Evolutionary conservation across 2,797 vertebrate species (phyloP).

Genomic region (Aselliscus stoliczkanus): DNA sequence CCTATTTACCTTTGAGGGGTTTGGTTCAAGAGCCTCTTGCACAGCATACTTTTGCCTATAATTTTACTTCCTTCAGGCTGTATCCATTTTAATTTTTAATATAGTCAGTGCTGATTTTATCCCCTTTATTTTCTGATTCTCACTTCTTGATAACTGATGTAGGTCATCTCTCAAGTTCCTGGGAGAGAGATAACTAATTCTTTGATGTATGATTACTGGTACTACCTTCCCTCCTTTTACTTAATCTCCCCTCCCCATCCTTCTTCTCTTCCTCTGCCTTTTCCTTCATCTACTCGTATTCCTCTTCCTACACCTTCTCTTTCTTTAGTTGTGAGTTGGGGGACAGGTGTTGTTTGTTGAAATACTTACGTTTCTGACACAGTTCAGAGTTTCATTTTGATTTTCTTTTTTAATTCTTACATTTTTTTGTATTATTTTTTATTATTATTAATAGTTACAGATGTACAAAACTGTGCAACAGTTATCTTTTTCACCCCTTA

Average conservation of each 20-base stretch:
- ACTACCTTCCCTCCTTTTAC: neutral
- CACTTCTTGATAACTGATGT: neutral
- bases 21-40: neutral
- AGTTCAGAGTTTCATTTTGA: neutral
- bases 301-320: neutral
- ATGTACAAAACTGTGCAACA: too few relatives aligned
- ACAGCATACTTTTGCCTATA: neutral
- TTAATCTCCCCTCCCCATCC: neutral
- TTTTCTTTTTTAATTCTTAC: neutral
- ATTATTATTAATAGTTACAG: too few relatives aligned
- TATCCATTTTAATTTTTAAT: constrained; percentile 9
- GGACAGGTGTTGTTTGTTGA: neutral
- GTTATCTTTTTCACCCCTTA: too few relatives aligned
- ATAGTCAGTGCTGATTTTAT: neutral
- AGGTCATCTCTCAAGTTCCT: neutral
- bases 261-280: neutral
- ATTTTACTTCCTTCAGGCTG: neutral
- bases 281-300: neutral
- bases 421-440: too few relatives aligned
- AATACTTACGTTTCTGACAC: neutral
- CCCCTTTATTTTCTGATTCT: neutral
- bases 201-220: neutral
- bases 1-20: neutral
- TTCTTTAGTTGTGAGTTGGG: neutral
- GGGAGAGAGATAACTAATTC: neutral